Base-by-base conservation (phyloP, 2,113 vertebrate species). In the Hemibagrus wyckioides region DNA sequence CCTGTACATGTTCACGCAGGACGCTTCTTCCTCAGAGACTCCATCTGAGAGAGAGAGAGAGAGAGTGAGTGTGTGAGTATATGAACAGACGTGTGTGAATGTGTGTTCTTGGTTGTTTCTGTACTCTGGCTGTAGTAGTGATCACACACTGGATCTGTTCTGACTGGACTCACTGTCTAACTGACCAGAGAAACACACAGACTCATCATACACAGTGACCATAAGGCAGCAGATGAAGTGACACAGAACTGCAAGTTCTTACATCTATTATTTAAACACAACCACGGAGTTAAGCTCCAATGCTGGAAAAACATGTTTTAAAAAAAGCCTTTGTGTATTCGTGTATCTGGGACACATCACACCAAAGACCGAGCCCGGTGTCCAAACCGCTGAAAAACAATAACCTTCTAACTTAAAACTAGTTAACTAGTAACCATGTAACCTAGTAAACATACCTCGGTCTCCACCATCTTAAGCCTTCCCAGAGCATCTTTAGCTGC, bases 401-500 rank as follows among this genome's bases (percentile, higher is more conserved):
- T n/a, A n/a, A n/a, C n/a, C n/a, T n/a, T n/a, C n/a, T 17, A 50
- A 33, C 7, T 36, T n/a, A n/a, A 15, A 67, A 69, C 10, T 25
- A 23, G 2, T 44, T 25, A 52, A 77, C 44, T 52, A 19, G 28
- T 76, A 76, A 48, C 23, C 4, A 14, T 6, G 28, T 44, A 77
- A 17, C 8, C 28, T 17, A 52, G 41, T n/a, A 1, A 6, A 10
- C 92, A 90, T 83, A 97, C 97, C 96, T 98, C 97, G 0, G 50
- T 94, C 89, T 97, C 95, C 14, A 97, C 97, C 91, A 97, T 93
- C 92, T 95, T 97, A 87, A 97, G 61, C 86, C 96, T 94, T 77
- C 96, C 96, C 15, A 97, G 94, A 0, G 95, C 95, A 73, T 97
- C 97, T 91, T 97, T 98, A 6, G 97, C 97, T 1, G 95, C 95